phyloP scores from a whole-genome alignment of 2,888 invertebrate species.

The Enchytraeus crypticus region DNA sequence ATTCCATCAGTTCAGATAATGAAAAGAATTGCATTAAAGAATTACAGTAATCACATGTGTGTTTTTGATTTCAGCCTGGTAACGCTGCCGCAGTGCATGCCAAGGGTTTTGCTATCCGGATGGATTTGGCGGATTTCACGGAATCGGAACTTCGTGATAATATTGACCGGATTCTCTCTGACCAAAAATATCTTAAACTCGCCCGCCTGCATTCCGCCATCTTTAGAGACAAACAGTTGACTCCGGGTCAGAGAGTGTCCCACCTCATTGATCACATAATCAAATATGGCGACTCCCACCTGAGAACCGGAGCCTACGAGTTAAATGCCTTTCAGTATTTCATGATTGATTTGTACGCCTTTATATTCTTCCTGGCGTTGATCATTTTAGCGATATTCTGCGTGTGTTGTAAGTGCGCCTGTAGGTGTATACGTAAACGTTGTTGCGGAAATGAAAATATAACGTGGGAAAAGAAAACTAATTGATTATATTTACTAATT shows the following conservation, averaged over 20 bases:
- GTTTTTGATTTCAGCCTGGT: not conserved
- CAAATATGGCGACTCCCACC: conserved; percentile 13
- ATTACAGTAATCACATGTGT: no score
- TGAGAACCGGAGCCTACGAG: conserved; percentile 8
- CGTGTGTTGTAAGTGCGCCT: not conserved
- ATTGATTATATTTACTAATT: no score
- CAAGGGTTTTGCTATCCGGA: conserved; percentile 7
- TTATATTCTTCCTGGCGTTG: not conserved
- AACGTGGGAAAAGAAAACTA: no score
- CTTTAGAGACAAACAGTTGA: conserved; percentile 6
- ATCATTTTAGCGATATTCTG: not conserved
- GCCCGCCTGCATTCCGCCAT: conserved; percentile 1
- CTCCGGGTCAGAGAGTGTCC: not conserved
- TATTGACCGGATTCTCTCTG: not conserved
- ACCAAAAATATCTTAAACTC: not conserved
- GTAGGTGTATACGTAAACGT: not conserved
- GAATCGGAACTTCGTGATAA: conserved; percentile 4
- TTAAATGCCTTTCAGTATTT: conserved; percentile 8
- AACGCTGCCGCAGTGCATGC: not conserved
- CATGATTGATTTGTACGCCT: conserved; percentile 10
- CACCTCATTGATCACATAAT: conserved; percentile 9
- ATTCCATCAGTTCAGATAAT: no score
- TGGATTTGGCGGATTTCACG: conserved; percentile 5
- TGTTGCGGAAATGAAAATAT: no score
- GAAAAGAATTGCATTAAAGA: no score